These are phyloP conservation scores for Lucilia cuprina DNA, from an alignment of 1,140 invertebrate species.

Conservation along the genomic window DNA sequence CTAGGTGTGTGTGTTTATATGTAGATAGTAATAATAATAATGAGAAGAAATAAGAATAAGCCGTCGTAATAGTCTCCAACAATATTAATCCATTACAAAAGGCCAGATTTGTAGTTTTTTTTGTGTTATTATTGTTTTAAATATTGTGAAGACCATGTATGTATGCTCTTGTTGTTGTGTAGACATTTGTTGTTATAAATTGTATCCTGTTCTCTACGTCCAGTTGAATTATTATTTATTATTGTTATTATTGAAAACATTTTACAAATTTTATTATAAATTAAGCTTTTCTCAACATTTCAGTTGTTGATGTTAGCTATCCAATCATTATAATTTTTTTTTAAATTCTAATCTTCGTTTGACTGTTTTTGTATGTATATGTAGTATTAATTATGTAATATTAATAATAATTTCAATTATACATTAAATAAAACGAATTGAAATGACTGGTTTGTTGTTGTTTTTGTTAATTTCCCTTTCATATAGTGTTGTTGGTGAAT, in stretches of 20 bases:
- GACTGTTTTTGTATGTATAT: neutral
- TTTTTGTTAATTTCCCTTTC: neutral
- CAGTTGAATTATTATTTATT: neutral
- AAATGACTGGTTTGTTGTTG: neutral
- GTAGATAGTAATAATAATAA: constrained; percentile 4
- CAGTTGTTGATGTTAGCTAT: neutral
- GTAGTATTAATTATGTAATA: neutral
- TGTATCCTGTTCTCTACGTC: neutral
- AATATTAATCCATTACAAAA: neutral
- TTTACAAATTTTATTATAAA: neutral
- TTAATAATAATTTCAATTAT: neutral
- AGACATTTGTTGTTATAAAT: neutral
- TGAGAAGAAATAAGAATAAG: neutral
- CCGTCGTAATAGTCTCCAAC: neutral
- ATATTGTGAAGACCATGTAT: neutral
- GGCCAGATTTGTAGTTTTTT: neutral
- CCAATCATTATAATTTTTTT: neutral
- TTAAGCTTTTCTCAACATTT: neutral
- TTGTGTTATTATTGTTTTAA: neutral
- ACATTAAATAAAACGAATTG: no score
- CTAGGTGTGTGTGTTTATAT: constrained; percentile 40
- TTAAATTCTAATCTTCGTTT: neutral
- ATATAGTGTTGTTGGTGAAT: neutral
- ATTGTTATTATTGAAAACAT: neutral
- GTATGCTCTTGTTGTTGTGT: neutral